phyloP scores from a whole-genome alignment of 2,797 vertebrate genomes.

The Epinephelus malabaricus region DNA sequence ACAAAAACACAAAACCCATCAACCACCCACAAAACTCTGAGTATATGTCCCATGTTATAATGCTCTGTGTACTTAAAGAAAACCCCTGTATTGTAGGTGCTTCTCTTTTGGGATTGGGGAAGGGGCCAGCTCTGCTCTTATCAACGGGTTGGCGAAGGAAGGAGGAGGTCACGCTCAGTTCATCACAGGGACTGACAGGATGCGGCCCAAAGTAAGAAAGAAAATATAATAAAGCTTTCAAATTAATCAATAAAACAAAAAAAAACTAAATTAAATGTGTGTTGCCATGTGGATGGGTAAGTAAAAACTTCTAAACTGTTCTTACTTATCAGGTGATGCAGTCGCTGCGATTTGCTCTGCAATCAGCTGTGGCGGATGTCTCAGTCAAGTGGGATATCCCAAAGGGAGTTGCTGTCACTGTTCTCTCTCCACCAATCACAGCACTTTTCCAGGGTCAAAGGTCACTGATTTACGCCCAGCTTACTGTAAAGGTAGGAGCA shows the following conservation, averaged over 20 bases:
- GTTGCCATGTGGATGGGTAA: too few species aligned
- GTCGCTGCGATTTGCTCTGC: constrained; percentile 86
- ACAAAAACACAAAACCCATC: neutral
- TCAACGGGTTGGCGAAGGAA: constrained; percentile 87
- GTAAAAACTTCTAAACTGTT: neutral
- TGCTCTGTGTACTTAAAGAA: neutral
- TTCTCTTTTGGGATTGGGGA: constrained; percentile 92
- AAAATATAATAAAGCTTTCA: neutral
- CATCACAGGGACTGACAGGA: constrained; percentile 86
- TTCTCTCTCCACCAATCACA: constrained; percentile 83
- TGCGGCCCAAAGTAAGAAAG: constrained; percentile 88
- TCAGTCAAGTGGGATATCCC: constrained; percentile 84
- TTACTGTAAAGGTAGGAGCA: constrained; percentile 77
- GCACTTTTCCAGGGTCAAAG: constrained; percentile 88
- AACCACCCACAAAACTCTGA: neutral
- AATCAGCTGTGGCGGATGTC: constrained; percentile 80
- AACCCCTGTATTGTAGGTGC: constrained; percentile 79
- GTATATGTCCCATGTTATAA: neutral
- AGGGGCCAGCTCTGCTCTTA: constrained; percentile 89
- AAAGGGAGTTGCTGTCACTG: constrained; percentile 70
- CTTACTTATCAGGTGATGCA: constrained; percentile 82
- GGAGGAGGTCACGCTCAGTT: constrained; percentile 88
- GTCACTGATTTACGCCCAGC: constrained; percentile 83
- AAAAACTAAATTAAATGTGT: neutral
- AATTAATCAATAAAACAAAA: neutral